Evolutionary conservation across 1,140 invertebrate species (phyloP).

Genomic region (Drosophila nannoptera): DNA sequence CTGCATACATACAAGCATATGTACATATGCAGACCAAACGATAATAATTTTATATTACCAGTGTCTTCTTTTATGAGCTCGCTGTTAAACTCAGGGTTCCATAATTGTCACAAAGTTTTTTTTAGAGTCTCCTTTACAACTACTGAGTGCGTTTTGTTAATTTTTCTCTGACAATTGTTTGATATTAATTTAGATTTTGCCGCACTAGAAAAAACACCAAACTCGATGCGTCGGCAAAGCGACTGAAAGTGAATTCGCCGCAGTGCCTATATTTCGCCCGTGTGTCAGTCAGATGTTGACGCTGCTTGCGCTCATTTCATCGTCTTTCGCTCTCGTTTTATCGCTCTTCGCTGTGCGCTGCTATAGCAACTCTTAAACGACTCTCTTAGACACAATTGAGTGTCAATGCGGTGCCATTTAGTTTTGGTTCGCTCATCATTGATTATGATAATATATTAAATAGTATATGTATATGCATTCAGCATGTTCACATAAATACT

Average conservation of each 20-base stretch:
- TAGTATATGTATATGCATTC: not conserved
- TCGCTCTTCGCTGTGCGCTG: conserved; percentile 4
- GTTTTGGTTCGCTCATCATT: conserved; percentile 34
- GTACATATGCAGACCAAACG: conserved; percentile 26
- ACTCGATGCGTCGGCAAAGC: conserved; percentile 48
- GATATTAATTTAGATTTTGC: conserved; percentile 32
- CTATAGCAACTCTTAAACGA: not conserved
- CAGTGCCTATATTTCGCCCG: conserved; percentile 29
- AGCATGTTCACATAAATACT: not conserved
- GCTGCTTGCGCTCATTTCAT: conserved; percentile 23
- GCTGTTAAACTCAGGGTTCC: not conserved
- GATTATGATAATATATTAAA: conserved; percentile 38
- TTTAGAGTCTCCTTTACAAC: not conserved
- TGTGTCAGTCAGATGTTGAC: conserved; percentile 46
- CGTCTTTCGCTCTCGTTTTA: conserved; percentile 4
- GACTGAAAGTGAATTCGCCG: conserved; percentile 52
- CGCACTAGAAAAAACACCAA: conserved; percentile 41
- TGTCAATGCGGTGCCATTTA: conserved; percentile 29
- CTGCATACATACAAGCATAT: conserved; percentile 15
- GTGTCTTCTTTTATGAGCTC: conserved; percentile 7
- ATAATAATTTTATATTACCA: conserved; percentile 45
- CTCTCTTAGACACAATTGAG: conserved; percentile 22
- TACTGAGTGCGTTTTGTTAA: not conserved
- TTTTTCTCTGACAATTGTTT: conserved; percentile 28
- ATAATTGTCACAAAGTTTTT: not conserved